phyloP scores from a whole-genome alignment of 2,113 vertebrate species.

The Rhipidura dahli region DNA sequence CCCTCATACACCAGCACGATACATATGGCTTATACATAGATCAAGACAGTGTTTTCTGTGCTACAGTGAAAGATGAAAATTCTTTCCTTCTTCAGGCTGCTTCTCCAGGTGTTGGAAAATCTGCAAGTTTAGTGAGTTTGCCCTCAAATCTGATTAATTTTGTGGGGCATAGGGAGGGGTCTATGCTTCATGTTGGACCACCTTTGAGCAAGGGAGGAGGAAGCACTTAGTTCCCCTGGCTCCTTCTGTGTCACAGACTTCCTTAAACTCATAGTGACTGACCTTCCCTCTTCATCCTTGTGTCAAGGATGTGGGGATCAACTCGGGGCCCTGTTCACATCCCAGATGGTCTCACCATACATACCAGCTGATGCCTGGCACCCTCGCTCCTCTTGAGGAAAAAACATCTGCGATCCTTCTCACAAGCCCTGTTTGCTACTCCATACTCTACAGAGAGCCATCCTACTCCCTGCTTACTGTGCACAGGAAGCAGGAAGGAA shows the following conservation, averaged over 20 bases:
- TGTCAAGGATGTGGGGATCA: neutral
- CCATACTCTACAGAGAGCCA: neutral
- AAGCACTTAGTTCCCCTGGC: neutral
- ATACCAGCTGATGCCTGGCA: conserved; percentile 33
- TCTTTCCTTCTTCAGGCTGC: neutral
- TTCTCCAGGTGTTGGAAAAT: conserved; percentile 13
- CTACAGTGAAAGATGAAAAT: neutral
- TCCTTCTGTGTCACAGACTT: neutral
- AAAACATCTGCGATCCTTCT: conserved; percentile 18
- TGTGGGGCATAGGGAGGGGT: neutral
- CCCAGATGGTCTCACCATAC: neutral
- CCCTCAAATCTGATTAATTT: neutral
- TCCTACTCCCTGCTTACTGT: neutral
- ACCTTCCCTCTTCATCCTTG: neutral
- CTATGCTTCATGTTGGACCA: neutral
- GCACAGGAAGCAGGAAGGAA: neutral
- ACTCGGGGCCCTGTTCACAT: neutral
- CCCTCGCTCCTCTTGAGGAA: neutral
- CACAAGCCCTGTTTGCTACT: neutral
- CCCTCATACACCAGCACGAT: neutral
- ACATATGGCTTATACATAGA: neutral
- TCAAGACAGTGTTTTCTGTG: neutral
- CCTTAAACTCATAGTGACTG: neutral
- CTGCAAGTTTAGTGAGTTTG: neutral
- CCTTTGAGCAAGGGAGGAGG: neutral